These are phyloP conservation scores for Leptodactylus fallax DNA, from an alignment of 2,797 vertebrate species.

Conservation along the genomic window DNA sequence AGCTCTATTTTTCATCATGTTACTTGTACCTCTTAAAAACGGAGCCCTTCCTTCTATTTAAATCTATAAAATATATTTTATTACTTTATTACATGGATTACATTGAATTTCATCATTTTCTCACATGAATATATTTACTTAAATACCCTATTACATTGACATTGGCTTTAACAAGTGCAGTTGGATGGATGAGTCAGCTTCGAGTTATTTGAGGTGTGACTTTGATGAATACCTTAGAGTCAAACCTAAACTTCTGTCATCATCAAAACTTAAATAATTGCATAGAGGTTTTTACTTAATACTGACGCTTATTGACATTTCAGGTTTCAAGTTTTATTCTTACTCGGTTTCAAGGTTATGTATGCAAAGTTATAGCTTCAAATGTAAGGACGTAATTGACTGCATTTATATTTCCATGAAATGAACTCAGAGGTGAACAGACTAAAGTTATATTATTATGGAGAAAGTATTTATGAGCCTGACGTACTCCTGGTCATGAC, in stretches of 20 bases:
- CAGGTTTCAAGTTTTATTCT: constrained; percentile 10
- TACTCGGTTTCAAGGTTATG: neutral
- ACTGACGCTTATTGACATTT: neutral
- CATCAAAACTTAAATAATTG: constrained; percentile 3
- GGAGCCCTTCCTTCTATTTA: neutral
- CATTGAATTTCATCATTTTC: neutral
- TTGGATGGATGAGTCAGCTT: constrained; percentile 30
- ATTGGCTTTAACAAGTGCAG: constrained; percentile 1
- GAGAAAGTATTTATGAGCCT: neutral
- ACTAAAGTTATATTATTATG: neutral
- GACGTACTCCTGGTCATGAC: neutral
- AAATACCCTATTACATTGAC: constrained; percentile 45
- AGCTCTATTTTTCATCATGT: neutral
- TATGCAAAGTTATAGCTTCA: neutral
- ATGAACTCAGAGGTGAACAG: neutral
- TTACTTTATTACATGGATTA: neutral
- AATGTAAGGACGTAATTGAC: neutral
- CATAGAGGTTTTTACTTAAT: neutral
- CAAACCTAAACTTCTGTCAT: constrained; percentile 19
- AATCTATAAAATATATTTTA: constrained; percentile 19
- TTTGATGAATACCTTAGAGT: constrained; percentile 25
- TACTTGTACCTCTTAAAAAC: neutral
- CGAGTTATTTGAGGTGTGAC: constrained; percentile 41
- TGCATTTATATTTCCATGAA: constrained; percentile 4
- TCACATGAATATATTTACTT: constrained; percentile 36